Conservation (phyloP, 1,140 invertebrate species). For the Drosophila trapezifrons region DNA sequence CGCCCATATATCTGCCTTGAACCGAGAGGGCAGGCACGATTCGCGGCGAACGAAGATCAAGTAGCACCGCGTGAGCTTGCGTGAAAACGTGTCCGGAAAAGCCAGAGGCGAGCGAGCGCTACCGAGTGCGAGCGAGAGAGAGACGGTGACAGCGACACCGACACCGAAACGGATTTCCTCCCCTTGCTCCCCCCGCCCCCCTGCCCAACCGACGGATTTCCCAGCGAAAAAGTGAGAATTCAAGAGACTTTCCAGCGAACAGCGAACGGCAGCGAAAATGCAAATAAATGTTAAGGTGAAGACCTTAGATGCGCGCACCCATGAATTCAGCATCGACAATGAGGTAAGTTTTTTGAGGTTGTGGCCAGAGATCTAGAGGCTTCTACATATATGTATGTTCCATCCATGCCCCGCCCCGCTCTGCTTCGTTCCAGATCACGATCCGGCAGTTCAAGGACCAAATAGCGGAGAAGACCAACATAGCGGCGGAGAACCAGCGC, state of each 20-base stretch:
- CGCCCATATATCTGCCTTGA: background rate
- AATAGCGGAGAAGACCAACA: constrained; percentile 90
- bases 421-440: constrained; percentile 87
- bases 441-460: constrained; percentile 94
- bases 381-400: constrained; percentile 12
- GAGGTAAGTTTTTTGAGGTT: constrained; percentile 88
- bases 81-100: constrained; percentile 32
- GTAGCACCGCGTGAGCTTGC: background rate
- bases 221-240: constrained; percentile 53
- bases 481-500: constrained; percentile 92
- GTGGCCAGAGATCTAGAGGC: constrained; percentile 38
- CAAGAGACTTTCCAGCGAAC: constrained; percentile 39
- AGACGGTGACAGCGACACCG: constrained; percentile 45
- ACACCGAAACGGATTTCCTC: constrained; percentile 58
- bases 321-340: constrained; percentile 92
- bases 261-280: constrained; percentile 69
- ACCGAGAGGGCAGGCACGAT: constrained; percentile 6
- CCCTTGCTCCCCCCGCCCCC: constrained; percentile 6
- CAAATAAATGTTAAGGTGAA: constrained; percentile 95
- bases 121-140: constrained; percentile 21
- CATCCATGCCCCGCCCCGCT: background rate
- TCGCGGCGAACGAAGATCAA: background rate
- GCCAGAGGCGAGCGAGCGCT: constrained; percentile 19
- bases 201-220: constrained; percentile 19
- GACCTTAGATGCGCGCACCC: constrained; percentile 96